Percentiles rank a stretch among this genome's conserved stretches.
Conservation (phyloP, 2,113 vertebrate species). For the Microtus pennsylvanicus region DNA sequence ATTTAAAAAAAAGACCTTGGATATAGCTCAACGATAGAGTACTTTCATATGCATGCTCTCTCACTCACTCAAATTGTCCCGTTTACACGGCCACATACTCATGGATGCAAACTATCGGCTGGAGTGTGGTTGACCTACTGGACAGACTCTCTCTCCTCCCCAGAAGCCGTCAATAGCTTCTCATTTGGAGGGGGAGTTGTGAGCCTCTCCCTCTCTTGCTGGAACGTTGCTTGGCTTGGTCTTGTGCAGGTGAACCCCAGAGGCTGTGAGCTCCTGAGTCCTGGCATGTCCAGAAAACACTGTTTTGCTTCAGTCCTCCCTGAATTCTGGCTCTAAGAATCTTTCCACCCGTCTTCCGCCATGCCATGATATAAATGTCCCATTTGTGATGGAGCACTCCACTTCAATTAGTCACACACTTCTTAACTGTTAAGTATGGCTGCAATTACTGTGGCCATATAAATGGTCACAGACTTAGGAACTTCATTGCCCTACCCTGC, state of each 20-base stretch:
- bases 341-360: neutral
- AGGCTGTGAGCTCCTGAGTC: neutral
- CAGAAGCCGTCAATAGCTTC: neutral
- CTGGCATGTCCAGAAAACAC: neutral
- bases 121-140: neutral
- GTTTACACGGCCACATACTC: neutral
- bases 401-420: neutral
- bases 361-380: neutral
- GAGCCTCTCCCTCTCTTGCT: neutral
- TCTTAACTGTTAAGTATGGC: neutral
- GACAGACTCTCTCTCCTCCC: neutral
- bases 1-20: too few relatives aligned
- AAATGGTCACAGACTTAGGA: neutral
- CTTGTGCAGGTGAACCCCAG: neutral
- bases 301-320: neutral
- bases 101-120: neutral
- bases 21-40: neutral
- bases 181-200: neutral
- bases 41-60: neutral
- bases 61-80: neutral
- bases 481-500: constrained; percentile 51
- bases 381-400: too few relatives aligned
- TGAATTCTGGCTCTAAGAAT: neutral
- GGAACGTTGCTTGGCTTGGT: neutral
- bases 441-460: too few relatives aligned